Conservation (phyloP, 1,140 invertebrate genomes). For the Drosophila ohnishii region DNA sequence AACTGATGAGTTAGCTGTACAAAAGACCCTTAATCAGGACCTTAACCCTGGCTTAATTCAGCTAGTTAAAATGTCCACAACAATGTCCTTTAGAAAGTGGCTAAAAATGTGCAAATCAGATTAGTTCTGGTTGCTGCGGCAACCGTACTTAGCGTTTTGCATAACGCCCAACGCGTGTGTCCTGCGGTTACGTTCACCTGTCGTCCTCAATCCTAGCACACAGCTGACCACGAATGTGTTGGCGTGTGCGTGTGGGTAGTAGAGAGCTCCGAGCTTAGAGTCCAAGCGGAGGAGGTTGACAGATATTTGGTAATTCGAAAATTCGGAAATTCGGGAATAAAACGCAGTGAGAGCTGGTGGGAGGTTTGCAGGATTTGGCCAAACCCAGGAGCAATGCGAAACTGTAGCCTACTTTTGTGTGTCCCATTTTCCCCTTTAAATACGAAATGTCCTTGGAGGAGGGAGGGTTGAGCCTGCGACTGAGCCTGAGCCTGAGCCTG, state of each 20-base stretch:
- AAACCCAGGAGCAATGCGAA: constrained; percentile 34
- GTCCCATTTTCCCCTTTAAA: constrained; percentile 47
- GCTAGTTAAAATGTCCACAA: too few relatives aligned
- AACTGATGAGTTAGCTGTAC: too few relatives aligned
- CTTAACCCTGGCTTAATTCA: neutral
- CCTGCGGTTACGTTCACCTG: constrained; percentile 7
- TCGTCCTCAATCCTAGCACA: neutral
- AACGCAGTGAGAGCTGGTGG: too few relatives aligned
- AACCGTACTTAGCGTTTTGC: neutral
- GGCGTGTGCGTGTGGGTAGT: neutral
- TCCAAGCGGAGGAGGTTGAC: neutral
- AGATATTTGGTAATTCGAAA: constrained; percentile 6
- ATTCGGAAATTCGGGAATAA: constrained; percentile 1
- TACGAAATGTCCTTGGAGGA: neutral
- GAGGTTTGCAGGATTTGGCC: constrained; percentile 24
- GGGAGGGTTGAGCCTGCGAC: neutral
- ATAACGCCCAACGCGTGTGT: constrained; percentile 2
- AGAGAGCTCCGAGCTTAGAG: too few relatives aligned
- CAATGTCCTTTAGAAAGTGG: too few relatives aligned
- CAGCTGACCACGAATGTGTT: constrained; percentile 9
- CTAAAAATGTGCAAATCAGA: constrained; percentile 2
- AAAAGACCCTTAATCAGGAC: neutral
- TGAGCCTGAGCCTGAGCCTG: neutral
- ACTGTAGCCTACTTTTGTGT: constrained; percentile 53
- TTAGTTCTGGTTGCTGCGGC: neutral